A percentile compares a stretch with the other conserved stretches of the same genome.
Evolutionary conservation across 1,140 invertebrate species (phyloP).

Genomic region (Tetramorium alpestre): DNA sequence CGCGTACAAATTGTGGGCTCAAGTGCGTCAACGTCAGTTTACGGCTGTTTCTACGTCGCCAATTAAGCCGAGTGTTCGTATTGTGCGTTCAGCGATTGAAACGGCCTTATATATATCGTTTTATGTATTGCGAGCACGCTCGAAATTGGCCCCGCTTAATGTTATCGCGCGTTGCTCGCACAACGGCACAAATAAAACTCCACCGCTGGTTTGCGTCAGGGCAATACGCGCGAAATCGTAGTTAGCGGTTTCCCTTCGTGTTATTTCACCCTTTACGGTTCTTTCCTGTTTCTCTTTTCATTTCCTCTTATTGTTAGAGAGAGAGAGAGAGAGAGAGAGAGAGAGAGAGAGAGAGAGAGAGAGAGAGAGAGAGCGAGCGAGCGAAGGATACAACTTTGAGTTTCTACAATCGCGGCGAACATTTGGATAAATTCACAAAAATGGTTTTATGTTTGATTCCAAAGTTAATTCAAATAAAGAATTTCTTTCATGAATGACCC

Average conservation of each 20-base stretch:
- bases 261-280: neutral
- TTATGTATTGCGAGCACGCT: neutral
- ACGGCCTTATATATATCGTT: conserved; percentile 7
- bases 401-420: neutral
- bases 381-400: neutral
- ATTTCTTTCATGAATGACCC: neutral
- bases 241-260: conserved; percentile 10
- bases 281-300: conserved; percentile 5
- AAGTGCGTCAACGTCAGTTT: conserved; percentile 14
- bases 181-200: conserved; percentile 31
- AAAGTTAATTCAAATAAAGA: neutral
- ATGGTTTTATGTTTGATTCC: neutral
- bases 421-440: neutral
- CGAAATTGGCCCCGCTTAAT: conserved; percentile 28
- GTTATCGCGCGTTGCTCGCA: conserved; percentile 19
- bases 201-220: neutral
- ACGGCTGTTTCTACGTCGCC: neutral
- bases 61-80: conserved; percentile 21
- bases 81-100: conserved; percentile 20
- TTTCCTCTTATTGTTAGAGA: neutral
- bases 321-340: neutral
- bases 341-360: neutral
- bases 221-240: conserved; percentile 4
- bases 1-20: neutral
- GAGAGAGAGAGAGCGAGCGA: neutral